phyloP scores from a whole-genome alignment of 2,113 vertebrate species.

The Callipepla californica region DNA sequence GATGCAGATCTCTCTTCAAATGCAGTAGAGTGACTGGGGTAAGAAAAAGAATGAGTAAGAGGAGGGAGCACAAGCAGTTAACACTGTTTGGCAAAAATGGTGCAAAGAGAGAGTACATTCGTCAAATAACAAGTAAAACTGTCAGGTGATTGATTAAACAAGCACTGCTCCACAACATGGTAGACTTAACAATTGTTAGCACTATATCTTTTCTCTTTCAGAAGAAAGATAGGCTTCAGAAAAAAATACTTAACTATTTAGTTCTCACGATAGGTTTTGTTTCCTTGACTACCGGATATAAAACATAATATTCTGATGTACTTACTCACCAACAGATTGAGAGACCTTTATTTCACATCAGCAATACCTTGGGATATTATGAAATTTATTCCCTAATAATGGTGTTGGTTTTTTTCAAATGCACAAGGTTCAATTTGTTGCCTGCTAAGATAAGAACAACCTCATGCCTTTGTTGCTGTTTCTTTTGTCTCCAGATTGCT shows the following conservation, averaged over 20 bases:
- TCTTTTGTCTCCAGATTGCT: background rate
- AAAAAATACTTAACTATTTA: background rate
- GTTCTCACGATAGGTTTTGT: background rate
- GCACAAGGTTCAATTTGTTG: slow-evolving; percentile 1
- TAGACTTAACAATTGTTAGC: background rate
- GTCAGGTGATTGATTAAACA: background rate
- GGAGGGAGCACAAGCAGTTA: background rate
- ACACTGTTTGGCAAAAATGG: background rate
- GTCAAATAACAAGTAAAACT: background rate
- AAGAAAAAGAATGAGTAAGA: background rate
- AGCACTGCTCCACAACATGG: background rate
- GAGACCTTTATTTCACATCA: background rate
- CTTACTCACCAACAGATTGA: background rate
- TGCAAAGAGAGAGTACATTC: background rate
- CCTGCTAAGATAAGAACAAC: background rate
- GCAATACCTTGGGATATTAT: background rate
- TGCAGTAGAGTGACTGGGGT: background rate
- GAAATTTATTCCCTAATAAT: background rate
- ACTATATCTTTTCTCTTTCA: background rate
- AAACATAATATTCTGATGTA: background rate
- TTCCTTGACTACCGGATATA: background rate
- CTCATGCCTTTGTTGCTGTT: background rate
- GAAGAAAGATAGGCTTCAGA: background rate
- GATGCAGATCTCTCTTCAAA: background rate
- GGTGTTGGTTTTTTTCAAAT: slow-evolving; percentile 1